Percentiles rank a stretch among this genome's conserved stretches.
phyloP scores from a whole-genome alignment of 2,113 vertebrate genomes.

The Ammodytes dubius region DNA sequence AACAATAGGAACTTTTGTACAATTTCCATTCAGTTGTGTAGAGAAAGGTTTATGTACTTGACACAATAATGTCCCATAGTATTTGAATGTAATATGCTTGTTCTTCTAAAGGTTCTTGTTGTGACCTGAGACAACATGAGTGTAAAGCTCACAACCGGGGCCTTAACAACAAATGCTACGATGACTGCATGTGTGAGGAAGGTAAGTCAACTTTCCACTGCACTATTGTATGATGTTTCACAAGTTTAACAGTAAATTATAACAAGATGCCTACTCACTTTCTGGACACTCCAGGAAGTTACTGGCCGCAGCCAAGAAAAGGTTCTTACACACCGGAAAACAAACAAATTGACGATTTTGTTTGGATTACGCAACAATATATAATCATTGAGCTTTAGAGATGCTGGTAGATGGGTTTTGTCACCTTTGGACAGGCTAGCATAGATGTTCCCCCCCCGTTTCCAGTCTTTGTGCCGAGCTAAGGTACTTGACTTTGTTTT shows the following conservation, averaged over 20 bases:
- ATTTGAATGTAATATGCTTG: background rate
- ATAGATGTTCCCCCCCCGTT: too few relatives aligned
- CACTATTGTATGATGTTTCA: background rate
- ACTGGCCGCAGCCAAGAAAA: too few relatives aligned
- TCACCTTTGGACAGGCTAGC: too few relatives aligned
- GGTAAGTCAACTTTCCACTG: constrained; percentile 82
- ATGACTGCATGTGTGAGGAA: constrained; percentile 98
- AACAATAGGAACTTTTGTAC: background rate
- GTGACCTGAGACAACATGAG: constrained; percentile 93
- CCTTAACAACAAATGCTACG: constrained; percentile 98
- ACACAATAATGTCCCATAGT: background rate
- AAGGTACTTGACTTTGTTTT: too few relatives aligned
- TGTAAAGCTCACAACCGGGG: constrained; percentile 95
- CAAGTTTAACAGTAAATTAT: background rate
- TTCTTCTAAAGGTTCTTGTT: constrained; percentile 91
- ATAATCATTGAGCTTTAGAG: too few relatives aligned
- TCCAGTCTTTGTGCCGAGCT: too few relatives aligned
- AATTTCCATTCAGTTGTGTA: background rate
- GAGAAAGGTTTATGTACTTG: background rate
- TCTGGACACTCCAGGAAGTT: too few relatives aligned
- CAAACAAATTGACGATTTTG: too few relatives aligned
- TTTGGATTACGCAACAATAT: background rate
- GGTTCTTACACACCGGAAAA: too few relatives aligned
- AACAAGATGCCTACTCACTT: too few relatives aligned
- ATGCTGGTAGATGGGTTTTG: too few relatives aligned